Percentiles rank a stretch among this genome's conserved stretches.
These are phyloP conservation scores for Cheirogaleus medius DNA, from an alignment of 2,113 vertebrate genomes.

Conservation along the genomic window DNA sequence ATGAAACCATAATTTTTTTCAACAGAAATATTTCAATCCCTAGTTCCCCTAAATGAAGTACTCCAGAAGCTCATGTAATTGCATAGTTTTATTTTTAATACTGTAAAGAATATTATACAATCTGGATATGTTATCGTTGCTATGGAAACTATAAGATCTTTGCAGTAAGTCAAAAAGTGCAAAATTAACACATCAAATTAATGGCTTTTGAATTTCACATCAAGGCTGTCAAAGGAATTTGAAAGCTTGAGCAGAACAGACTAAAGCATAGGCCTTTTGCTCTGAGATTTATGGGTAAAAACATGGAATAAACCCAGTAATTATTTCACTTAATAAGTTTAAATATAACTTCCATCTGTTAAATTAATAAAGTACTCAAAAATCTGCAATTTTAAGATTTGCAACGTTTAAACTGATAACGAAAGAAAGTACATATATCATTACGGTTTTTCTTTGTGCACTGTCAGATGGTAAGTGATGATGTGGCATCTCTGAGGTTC, in stretches of 20 bases:
- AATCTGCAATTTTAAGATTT: conserved; percentile 46
- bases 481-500: neutral
- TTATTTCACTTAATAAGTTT: conserved; percentile 67
- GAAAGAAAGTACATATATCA: neutral
- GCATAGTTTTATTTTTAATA: conserved; percentile 80
- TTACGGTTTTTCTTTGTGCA: neutral
- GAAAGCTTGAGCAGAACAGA: conserved; percentile 60
- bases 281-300: conserved; percentile 36
- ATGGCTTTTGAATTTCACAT: conserved; percentile 73
- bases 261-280: conserved; percentile 1
- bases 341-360: conserved; percentile 64
- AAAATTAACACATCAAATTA: conserved; percentile 81
- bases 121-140: conserved; percentile 76
- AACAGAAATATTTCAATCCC: conserved; percentile 50
- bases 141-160: conserved; percentile 77
- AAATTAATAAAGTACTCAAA: conserved; percentile 57
- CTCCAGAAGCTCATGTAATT: conserved; percentile 75
- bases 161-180: conserved; percentile 77
- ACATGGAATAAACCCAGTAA: conserved; percentile 52
- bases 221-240: conserved; percentile 64
- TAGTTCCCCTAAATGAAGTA: conserved; percentile 48
- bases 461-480: neutral
- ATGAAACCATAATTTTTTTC: conserved; percentile 30
- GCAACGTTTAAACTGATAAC: conserved; percentile 19
- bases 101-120: conserved; percentile 79